Percentiles rank a stretch among this genome's conserved stretches.
phyloP scores from a whole-genome alignment of 2,888 invertebrate genomes.

The Andrena trimmerana region DNA sequence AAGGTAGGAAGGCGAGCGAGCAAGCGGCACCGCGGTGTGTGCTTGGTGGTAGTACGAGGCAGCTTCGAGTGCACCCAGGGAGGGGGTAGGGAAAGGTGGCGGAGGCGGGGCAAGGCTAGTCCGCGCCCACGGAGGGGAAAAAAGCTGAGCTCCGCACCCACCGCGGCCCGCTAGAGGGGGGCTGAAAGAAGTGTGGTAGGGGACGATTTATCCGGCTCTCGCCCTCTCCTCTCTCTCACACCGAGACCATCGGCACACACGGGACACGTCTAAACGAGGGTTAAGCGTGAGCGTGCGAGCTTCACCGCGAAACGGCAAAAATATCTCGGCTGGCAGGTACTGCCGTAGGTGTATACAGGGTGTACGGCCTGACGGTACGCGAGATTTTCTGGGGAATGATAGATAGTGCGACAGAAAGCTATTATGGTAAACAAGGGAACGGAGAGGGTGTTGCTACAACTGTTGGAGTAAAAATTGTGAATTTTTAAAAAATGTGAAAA shows the following conservation, averaged over 20 bases:
- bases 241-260: constrained; percentile 33
- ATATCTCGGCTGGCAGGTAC: constrained; percentile 57
- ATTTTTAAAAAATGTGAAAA: too few relatives aligned
- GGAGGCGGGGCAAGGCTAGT: constrained; percentile 85
- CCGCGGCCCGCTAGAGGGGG: constrained; percentile 72
- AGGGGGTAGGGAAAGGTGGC: constrained; percentile 65
- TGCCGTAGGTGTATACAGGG: constrained; percentile 31
- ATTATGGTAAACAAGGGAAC: too few relatives aligned
- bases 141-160: constrained; percentile 83
- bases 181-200: constrained; percentile 80
- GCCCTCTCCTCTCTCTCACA: constrained; percentile 44
- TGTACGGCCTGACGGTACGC: constrained; percentile 11
- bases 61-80: constrained; percentile 70
- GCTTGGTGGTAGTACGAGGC: constrained; percentile 63
- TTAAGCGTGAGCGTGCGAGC: constrained; percentile 34
- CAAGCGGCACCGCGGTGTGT: constrained; percentile 43
- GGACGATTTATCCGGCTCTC: constrained; percentile 75
- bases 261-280: constrained; percentile 28
- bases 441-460: too few relatives aligned
- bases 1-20: constrained; percentile 63
- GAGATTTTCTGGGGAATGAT: not conserved
- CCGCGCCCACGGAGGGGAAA: constrained; percentile 86
- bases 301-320: constrained; percentile 63
- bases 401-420: not conserved
- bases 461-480: too few relatives aligned